Conservation (phyloP, 53 echinoderm and acorn worm species). For the Luidia sarsii region DNA sequence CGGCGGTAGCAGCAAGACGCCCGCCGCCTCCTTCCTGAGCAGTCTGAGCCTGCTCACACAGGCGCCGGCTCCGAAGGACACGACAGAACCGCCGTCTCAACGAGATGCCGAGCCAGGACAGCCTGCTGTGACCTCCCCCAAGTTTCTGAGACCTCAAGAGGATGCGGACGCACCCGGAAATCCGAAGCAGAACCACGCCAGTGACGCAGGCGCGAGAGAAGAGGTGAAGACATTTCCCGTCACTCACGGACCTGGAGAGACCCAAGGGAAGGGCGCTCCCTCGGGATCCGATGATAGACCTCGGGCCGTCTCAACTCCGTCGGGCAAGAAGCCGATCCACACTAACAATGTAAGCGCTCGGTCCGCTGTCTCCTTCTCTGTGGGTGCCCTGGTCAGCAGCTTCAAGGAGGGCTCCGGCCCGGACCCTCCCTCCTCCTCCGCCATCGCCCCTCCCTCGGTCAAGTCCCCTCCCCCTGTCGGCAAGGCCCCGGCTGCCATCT, state of each 20-base stretch:
- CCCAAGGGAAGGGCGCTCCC: background rate
- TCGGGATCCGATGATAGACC: background rate
- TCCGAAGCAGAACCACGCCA: conserved; percentile 15
- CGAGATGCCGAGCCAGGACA: background rate
- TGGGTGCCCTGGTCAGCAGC: conserved; percentile 51
- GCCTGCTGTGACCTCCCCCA: background rate
- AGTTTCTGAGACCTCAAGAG: background rate
- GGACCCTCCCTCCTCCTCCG: background rate
- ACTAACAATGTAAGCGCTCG: background rate
- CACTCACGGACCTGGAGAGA: background rate
- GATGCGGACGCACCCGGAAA: background rate
- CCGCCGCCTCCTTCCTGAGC: conserved; percentile 61
- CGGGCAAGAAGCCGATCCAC: conserved; percentile 4
- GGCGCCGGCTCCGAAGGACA: conserved; percentile 32
- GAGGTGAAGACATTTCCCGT: background rate
- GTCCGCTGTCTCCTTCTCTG: conserved; percentile 18
- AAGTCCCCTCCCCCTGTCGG: background rate
- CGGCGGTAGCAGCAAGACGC: conserved; percentile 28
- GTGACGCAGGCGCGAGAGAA: background rate
- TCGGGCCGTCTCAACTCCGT: background rate
- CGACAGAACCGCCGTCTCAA: background rate
- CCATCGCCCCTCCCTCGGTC: background rate
- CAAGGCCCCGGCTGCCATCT: background rate
- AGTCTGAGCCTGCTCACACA: conserved; percentile 66
- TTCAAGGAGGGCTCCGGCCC: conserved; percentile 15